phyloP scores from a whole-genome alignment of 1,140 invertebrate genomes.

The Rhizoglyphus robini region DNA sequence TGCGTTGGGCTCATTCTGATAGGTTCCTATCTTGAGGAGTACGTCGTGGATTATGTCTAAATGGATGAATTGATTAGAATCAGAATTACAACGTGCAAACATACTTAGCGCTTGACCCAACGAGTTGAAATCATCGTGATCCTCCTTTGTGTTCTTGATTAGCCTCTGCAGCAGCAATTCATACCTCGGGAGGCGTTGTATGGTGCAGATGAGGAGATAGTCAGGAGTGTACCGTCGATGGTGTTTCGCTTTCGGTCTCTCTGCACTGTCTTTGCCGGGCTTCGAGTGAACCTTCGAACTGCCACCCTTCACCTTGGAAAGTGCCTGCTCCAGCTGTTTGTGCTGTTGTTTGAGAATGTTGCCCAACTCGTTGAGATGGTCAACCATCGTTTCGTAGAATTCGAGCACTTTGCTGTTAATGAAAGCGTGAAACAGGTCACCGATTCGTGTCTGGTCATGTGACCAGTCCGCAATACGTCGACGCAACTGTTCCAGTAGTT shows the following conservation, averaged over 20 bases:
- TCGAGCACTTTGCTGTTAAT: conserved; percentile 75
- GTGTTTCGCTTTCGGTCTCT: neutral
- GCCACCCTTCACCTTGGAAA: neutral
- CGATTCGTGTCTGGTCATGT: conserved; percentile 60
- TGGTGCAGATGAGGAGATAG: conserved; percentile 86
- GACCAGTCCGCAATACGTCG: conserved; percentile 73
- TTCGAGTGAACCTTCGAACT: neutral
- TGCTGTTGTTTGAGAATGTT: conserved; percentile 74
- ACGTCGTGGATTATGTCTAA: neutral
- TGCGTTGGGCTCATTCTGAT: neutral
- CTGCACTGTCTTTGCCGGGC: neutral
- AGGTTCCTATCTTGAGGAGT: conserved; percentile 8
- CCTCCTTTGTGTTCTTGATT: conserved; percentile 73
- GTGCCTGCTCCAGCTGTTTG: conserved; percentile 28
- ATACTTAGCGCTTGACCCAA: conserved; percentile 52
- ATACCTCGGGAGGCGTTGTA: conserved; percentile 91
- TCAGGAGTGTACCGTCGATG: conserved; percentile 66
- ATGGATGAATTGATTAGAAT: too few species aligned
- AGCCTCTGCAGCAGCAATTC: conserved; percentile 84
- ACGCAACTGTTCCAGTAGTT: conserved; percentile 66
- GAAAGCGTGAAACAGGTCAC: conserved; percentile 56
- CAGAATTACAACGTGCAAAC: neutral
- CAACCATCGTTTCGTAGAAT: conserved; percentile 85
- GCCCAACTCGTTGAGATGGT: conserved; percentile 87
- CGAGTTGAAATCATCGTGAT: conserved; percentile 72